A percentile compares a stretch with the other conserved stretches of the same genome.
Conservation (phyloP, 2,888 invertebrate species). For the Isotomurus palustris region DNA sequence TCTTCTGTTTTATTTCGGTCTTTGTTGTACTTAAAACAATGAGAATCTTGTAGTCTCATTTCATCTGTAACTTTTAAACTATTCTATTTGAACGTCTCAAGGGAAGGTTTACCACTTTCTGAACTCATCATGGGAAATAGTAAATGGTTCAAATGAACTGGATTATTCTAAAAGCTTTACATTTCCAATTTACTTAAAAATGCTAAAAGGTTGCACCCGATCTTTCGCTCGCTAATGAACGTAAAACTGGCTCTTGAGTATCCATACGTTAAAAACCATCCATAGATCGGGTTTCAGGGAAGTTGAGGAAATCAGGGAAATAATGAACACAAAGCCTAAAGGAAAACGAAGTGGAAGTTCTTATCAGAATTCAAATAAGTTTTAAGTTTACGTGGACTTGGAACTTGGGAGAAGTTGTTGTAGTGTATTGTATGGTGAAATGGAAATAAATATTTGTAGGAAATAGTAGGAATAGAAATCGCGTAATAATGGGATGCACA, state of each 20-base stretch:
- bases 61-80: slow-evolving; percentile 1
- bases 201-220: neutral
- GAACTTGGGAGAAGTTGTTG: neutral
- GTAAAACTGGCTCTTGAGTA: too few relatives aligned
- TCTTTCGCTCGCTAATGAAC: too few relatives aligned
- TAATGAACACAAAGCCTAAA: too few relatives aligned
- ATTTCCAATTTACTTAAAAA: neutral
- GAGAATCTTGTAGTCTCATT: neutral
- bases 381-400: too few relatives aligned
- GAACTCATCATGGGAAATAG: neutral
- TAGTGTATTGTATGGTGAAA: too few relatives aligned
- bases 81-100: slow-evolving; percentile 1
- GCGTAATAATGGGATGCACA: neutral
- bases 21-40: neutral
- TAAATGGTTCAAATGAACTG: neutral
- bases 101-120: slow-evolving; percentile 6
- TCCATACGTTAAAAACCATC: too few relatives aligned
- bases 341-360: too few relatives aligned
- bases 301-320: too few relatives aligned
- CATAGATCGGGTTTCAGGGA: too few relatives aligned
- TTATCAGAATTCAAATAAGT: too few relatives aligned
- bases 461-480: neutral
- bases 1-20: neutral
- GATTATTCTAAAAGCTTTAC: neutral
- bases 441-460: neutral